Conservation (phyloP, 2,113 vertebrate species). For the Puntigrus tetrazona region DNA sequence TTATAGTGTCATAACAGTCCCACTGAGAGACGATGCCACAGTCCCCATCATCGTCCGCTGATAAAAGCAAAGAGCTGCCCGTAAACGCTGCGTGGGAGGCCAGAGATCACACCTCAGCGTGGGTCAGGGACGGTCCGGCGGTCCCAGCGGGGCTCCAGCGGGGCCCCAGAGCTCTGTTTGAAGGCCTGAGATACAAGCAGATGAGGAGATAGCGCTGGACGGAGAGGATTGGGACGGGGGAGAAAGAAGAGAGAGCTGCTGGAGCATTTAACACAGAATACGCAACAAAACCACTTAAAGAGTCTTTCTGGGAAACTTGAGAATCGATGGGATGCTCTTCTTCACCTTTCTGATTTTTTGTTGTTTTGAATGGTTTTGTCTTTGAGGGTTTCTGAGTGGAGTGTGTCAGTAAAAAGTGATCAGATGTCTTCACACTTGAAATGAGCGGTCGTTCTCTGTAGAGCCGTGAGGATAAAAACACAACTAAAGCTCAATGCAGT, state of each 20-base stretch:
- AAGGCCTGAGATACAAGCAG: conserved; percentile 48
- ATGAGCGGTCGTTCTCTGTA: too few relatives aligned
- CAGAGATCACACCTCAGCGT: conserved; percentile 59
- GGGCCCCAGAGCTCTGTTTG: conserved; percentile 44
- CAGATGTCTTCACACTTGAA: too few relatives aligned
- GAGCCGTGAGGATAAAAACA: too few relatives aligned
- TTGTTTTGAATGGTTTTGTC: not conserved
- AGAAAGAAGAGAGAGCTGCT: not conserved
- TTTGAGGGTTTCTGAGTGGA: too few relatives aligned
- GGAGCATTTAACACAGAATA: not conserved
- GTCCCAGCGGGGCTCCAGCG: conserved; percentile 50
- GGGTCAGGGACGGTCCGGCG: conserved; percentile 57
- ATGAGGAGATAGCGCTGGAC: conserved; percentile 51
- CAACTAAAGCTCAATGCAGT: too few relatives aligned
- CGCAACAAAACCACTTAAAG: not conserved
- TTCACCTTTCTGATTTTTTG: not conserved
- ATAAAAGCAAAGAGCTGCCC: conserved; percentile 53
- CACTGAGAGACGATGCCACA: conserved; percentile 41
- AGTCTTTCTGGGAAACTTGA: not conserved
- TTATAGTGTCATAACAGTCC: conserved; percentile 4
- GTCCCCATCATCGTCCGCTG: conserved; percentile 62
- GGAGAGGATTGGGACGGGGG: conserved; percentile 37
- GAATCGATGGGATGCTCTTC: not conserved
- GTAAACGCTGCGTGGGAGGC: conserved; percentile 57
- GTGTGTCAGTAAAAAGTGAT: too few relatives aligned